Percentiles rank a stretch among this genome's conserved stretches.
Conservation (phyloP, 2,888 invertebrate genomes). For the Nephrotoma guestfalica region DNA sequence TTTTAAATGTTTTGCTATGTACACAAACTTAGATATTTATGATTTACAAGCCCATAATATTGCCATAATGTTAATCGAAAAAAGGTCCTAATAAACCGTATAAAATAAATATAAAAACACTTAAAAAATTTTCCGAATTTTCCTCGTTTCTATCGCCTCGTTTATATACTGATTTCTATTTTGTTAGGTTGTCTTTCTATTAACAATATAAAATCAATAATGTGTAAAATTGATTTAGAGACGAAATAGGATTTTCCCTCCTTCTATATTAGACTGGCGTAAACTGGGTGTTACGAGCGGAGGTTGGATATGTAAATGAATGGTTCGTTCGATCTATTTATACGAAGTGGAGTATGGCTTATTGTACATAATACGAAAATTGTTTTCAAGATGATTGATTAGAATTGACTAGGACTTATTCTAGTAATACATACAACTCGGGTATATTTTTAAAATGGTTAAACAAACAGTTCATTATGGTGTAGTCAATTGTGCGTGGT, state of each 20-base stretch:
- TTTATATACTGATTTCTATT: not conserved
- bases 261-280: not conserved
- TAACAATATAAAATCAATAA: not conserved
- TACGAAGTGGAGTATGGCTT: too few species aligned
- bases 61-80: not conserved
- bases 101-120: not conserved
- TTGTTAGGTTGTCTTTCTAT: not conserved
- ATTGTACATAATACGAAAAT: too few species aligned
- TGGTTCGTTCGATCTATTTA: not conserved
- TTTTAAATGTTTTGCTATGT: not conserved
- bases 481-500: too few species aligned
- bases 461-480: not conserved
- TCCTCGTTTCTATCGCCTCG: not conserved
- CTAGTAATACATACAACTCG: not conserved
- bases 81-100: not conserved
- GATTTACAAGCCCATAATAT: not conserved
- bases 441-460: not conserved
- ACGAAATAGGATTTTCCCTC: not conserved
- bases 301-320: not conserved
- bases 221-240: not conserved
- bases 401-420: not conserved
- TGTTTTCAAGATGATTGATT: not conserved
- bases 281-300: not conserved
- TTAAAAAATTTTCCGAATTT: not conserved
- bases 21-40: not conserved